phyloP scores from a whole-genome alignment of 53 echinoderm and acorn worm genomes.

The Henricia sp. region DNA sequence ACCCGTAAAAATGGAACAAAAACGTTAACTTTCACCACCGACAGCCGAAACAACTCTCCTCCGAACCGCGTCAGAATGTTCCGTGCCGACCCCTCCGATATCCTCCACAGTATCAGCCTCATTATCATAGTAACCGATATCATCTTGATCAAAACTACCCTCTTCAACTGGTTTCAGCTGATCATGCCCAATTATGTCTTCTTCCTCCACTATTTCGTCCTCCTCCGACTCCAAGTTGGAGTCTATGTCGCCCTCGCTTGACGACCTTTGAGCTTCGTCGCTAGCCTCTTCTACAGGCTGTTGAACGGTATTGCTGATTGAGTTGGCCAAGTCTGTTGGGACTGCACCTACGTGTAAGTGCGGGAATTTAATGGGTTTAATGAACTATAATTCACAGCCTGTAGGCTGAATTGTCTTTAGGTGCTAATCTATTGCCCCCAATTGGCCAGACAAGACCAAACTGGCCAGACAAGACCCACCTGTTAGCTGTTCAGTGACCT shows the following conservation, averaged over 20 bases:
- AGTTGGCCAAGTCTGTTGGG: neutral
- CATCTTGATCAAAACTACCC: neutral
- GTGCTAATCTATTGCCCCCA: neutral
- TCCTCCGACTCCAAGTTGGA: conserved; percentile 35
- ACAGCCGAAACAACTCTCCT: conserved; percentile 27
- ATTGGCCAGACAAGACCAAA: neutral
- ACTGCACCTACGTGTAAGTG: conserved; percentile 5
- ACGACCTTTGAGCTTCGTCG: conserved; percentile 47
- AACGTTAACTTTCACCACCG: conserved; percentile 37
- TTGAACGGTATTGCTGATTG: neutral
- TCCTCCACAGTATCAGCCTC: conserved; percentile 30
- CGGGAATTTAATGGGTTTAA: neutral
- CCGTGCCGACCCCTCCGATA: neutral
- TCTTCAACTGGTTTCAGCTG: neutral
- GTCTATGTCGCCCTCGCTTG: conserved; percentile 15
- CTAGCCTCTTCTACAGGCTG: conserved; percentile 27
- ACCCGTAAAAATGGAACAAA: neutral
- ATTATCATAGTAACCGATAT: neutral
- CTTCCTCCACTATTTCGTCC: neutral
- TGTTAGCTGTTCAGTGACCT: conserved; percentile 78
- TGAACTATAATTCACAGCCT: neutral
- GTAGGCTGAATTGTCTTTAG: neutral
- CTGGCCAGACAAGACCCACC: conserved; percentile 23
- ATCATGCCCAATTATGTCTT: neutral
- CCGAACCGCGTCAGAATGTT: conserved; percentile 8